Conservation (phyloP, 1,140 invertebrate species). For the Heliothis subflexa region DNA sequence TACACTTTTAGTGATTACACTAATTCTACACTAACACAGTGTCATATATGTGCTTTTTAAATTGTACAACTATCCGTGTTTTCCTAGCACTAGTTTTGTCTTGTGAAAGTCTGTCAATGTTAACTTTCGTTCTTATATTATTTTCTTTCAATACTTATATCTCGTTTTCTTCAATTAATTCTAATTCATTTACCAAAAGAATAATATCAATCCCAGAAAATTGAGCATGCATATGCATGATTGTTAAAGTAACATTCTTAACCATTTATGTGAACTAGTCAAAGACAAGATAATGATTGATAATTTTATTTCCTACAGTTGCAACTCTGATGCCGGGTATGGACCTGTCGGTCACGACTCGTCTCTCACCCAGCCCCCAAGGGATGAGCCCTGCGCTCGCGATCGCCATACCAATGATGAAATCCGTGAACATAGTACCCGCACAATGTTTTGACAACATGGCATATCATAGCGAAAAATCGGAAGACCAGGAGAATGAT, state of each 20-base stretch:
- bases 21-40: slow-evolving; percentile 44
- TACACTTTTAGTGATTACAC: slow-evolving; percentile 58
- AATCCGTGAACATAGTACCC: slow-evolving; percentile 81
- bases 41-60: slow-evolving; percentile 33
- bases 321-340: slow-evolving; percentile 84
- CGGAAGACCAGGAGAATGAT: slow-evolving; percentile 62
- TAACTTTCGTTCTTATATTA: slow-evolving; percentile 10
- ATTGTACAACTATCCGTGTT: slow-evolving; percentile 25
- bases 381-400: slow-evolving; percentile 81
- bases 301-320: slow-evolving; percentile 70
- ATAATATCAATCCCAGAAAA: slow-evolving; percentile 1
- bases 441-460: slow-evolving; percentile 85
- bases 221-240: slow-evolving; percentile 38
- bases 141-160: slow-evolving; percentile 1
- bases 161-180: background rate
- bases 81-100: slow-evolving; percentile 42
- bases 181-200: background rate
- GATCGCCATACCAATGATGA: slow-evolving; percentile 84
- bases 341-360: slow-evolving; percentile 80
- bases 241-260: slow-evolving; percentile 32
- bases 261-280: slow-evolving; percentile 2
- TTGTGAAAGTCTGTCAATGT: slow-evolving; percentile 44
- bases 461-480: slow-evolving; percentile 78
- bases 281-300: background rate
- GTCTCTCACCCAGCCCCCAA: slow-evolving; percentile 80